Conservation (phyloP, 2,113 vertebrate genomes). For the Cyphomyrus discorhynchus region DNA sequence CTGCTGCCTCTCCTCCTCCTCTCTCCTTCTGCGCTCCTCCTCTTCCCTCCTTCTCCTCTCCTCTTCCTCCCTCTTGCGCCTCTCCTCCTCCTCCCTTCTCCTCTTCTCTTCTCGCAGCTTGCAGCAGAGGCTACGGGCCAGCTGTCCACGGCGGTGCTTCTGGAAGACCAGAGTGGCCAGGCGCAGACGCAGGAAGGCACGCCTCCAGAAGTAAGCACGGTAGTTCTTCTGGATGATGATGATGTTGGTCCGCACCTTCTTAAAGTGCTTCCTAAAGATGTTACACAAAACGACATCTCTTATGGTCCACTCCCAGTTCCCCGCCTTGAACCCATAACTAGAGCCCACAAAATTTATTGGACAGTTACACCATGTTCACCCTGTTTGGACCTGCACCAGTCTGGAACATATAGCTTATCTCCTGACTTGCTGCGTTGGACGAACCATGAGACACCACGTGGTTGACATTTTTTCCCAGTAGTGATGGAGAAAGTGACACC, state of each 20-base stretch:
- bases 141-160: slow-evolving; percentile 72
- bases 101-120: slow-evolving; percentile 66
- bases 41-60: slow-evolving; percentile 52
- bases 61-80: slow-evolving; percentile 38
- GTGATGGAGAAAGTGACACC: background rate
- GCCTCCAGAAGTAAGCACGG: slow-evolving; percentile 75
- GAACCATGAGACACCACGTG: background rate
- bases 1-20: slow-evolving; percentile 53
- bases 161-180: slow-evolving; percentile 68
- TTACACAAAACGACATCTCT: background rate
- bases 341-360: background rate
- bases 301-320: background rate
- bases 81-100: slow-evolving; percentile 48
- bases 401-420: background rate
- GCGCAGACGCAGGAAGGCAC: slow-evolving; percentile 63
- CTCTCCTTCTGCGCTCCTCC: slow-evolving; percentile 45
- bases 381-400: background rate
- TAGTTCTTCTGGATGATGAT: slow-evolving; percentile 84
- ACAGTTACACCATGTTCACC: background rate
- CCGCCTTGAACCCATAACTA: background rate
- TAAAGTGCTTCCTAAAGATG: slow-evolving; percentile 72
- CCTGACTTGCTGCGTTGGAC: background rate
- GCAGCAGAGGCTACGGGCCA: slow-evolving; percentile 61
- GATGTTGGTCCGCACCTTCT: slow-evolving; percentile 63
- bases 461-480: background rate